Evolutionary conservation across 2,113 vertebrate species (phyloP).

Genomic region (Vimba vimba): DNA sequence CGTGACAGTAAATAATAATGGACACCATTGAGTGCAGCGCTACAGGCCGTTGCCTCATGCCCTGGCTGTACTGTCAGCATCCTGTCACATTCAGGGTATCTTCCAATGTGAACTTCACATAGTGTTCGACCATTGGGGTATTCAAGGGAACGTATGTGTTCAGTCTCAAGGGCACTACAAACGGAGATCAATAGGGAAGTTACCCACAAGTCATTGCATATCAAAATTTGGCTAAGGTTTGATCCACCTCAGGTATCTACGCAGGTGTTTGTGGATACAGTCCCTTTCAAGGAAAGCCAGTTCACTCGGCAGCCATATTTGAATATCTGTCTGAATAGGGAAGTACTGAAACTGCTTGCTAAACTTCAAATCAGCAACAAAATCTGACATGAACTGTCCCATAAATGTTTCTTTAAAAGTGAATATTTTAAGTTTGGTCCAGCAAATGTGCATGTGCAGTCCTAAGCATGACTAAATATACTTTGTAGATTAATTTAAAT

Average conservation of each 20-base stretch:
- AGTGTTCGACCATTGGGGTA: background rate
- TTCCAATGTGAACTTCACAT: background rate
- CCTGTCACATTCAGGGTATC: background rate
- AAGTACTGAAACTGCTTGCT: too few species aligned
- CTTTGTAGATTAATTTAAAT: too few species aligned
- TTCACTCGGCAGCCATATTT: background rate
- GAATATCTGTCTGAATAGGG: too few species aligned
- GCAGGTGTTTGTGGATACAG: background rate
- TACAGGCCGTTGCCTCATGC: background rate
- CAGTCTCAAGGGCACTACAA: background rate
- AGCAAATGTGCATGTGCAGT: too few species aligned
- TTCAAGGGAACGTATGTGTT: background rate
- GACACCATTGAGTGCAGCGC: slow-evolving; percentile 33
- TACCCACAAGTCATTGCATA: background rate
- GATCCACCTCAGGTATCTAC: background rate
- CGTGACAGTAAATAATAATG: slow-evolving; percentile 41
- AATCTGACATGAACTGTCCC: too few species aligned
- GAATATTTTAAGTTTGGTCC: too few species aligned
- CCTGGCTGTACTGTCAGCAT: background rate
- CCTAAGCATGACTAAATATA: too few species aligned
- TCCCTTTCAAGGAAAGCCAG: background rate
- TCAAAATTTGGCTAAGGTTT: background rate
- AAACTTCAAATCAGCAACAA: too few species aligned
- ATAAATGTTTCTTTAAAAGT: too few species aligned
- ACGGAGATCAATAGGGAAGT: background rate